Evolutionary conservation across 2,797 vertebrate genomes (phyloP).

Genomic region (Anguilla megastoma): DNA sequence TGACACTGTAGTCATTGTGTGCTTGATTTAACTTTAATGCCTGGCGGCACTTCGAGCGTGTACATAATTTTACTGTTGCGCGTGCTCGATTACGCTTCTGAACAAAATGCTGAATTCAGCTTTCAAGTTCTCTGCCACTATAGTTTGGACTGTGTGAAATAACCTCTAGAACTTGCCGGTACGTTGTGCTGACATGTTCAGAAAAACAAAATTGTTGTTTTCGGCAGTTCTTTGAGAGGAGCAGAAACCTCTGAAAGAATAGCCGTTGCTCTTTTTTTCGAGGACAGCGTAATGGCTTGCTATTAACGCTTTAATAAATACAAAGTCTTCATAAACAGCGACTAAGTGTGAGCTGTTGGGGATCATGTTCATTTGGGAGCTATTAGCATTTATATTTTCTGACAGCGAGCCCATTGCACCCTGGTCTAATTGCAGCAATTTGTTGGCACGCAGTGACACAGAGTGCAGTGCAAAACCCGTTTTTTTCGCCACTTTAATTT

Average conservation of each 20-base stretch:
- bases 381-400: background rate
- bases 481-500: background rate
- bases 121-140: background rate
- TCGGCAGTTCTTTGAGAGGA: background rate
- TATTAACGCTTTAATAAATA: background rate
- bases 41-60: background rate
- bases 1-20: background rate
- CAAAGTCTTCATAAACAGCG: constrained; percentile 8
- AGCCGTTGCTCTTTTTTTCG: background rate
- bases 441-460: constrained; percentile 4
- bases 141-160: background rate
- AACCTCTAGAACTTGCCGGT: background rate
- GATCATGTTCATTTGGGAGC: constrained; percentile 5
- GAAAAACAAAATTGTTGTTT: background rate
- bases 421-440: constrained; percentile 18
- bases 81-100: background rate
- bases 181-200: background rate
- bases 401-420: background rate
- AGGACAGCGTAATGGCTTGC: background rate
- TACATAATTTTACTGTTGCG: background rate
- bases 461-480: background rate
- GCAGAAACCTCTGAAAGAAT: background rate
- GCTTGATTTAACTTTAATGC: background rate
- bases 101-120: background rate
- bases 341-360: background rate